Percentiles rank a stretch among this genome's conserved stretches.
phyloP scores from a whole-genome alignment of 1,140 invertebrate species.

The Reticulitermes speratus region DNA sequence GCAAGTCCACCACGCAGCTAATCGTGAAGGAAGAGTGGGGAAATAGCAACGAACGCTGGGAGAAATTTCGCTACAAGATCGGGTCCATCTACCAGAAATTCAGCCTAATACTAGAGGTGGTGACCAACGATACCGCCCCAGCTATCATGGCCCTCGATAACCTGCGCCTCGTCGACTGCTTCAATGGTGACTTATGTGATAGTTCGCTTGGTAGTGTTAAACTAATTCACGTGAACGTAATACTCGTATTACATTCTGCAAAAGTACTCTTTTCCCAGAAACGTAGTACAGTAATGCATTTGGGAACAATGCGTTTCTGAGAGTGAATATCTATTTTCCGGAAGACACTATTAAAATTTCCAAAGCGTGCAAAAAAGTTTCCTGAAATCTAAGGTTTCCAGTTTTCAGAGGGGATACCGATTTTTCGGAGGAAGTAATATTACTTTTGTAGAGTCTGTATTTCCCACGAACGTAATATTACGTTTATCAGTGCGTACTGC shows the following conservation, averaged over 20 bases:
- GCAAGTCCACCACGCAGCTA: not conserved
- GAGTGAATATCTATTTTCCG: no score
- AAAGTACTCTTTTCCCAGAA: no score
- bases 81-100: conserved; percentile 65
- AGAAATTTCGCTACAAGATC: conserved; percentile 58
- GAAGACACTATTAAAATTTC: no score
- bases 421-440: no score
- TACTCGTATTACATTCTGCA: not conserved
- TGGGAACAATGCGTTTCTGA: no score
- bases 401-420: no score
- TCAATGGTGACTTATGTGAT: conserved; percentile 55
- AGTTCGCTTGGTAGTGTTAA: not conserved
- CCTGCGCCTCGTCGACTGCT: conserved; percentile 71
- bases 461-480: no score
- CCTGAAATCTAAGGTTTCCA: no score
- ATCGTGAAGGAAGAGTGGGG: not conserved
- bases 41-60: conserved; percentile 50
- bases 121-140: conserved; percentile 50
- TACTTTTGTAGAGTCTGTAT: no score
- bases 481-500: no score
- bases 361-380: no score
- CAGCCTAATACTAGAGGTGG: conserved; percentile 63
- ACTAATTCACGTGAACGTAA: not conserved
- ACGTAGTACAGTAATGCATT: no score
- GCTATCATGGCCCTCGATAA: conserved; percentile 77